Percentiles rank a stretch among this genome's conserved stretches.
phyloP scores from a whole-genome alignment of 2,797 vertebrate species.

The Meriones psammophilus region DNA sequence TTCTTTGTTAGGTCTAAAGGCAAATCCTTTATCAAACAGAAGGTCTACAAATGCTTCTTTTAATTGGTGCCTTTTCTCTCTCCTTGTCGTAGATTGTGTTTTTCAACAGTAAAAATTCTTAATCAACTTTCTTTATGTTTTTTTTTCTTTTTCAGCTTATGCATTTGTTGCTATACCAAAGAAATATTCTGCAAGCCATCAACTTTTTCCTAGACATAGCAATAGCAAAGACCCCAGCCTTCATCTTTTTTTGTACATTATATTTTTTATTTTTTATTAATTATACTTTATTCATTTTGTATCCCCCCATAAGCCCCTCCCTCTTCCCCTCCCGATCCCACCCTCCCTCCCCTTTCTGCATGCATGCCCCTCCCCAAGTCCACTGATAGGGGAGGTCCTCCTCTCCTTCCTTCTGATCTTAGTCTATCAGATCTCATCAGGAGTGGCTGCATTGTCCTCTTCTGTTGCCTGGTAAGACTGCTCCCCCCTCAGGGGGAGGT shows the following conservation, averaged over 20 bases:
- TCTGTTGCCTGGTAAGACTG: no score
- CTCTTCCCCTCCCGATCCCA: no score
- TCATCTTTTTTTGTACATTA: not conserved
- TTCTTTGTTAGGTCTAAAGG: constrained; percentile 18
- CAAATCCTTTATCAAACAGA: not conserved
- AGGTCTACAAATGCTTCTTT: not conserved
- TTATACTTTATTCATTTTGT: no score
- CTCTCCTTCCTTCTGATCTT: no score
- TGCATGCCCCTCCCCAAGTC: no score
- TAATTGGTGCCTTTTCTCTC: not conserved
- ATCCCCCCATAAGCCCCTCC: no score
- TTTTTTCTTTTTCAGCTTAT: not conserved
- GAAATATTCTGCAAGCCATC: not conserved
- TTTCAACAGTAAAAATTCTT: not conserved
- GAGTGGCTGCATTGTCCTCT: no score
- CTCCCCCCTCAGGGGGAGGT: no score
- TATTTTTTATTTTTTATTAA: no score
- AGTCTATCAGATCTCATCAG: no score
- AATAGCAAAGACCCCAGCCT: not conserved
- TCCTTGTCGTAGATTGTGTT: not conserved
- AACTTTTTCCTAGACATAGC: not conserved
- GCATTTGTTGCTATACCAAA: not conserved
- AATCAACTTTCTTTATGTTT: not conserved
- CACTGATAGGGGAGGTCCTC: no score
- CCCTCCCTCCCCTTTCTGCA: no score